Evolutionary conservation across 2,797 vertebrate genomes (phyloP).

Genomic region (Malacoctenus gilli): DNA sequence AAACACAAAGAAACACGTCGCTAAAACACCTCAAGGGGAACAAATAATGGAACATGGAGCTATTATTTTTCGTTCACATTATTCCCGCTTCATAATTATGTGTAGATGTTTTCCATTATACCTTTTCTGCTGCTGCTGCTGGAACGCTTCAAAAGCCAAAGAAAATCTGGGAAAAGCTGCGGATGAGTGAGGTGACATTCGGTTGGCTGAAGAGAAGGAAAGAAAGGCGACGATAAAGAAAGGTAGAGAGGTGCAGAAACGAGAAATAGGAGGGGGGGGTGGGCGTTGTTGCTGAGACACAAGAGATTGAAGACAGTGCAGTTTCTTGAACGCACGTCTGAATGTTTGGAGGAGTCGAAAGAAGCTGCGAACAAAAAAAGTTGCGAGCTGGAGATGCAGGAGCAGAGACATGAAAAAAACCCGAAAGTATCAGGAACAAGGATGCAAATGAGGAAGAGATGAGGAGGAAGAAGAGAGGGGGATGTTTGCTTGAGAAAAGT

Average conservation of each 20-base stretch:
- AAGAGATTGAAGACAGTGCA: constrained; percentile 42
- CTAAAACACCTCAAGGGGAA: not conserved
- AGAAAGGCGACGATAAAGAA: not conserved
- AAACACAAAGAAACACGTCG: not conserved
- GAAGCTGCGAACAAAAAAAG: constrained; percentile 55
- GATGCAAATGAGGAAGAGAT: constrained; percentile 68
- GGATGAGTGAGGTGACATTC: constrained; percentile 19
- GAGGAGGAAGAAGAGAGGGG: constrained; percentile 30
- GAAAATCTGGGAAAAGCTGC: constrained; percentile 5
- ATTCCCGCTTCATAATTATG: too few species aligned
- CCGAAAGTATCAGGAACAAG: constrained; percentile 41
- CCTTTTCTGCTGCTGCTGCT: not conserved
- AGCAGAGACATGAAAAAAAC: constrained; percentile 42
- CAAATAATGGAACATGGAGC: not conserved
- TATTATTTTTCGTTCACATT: not conserved
- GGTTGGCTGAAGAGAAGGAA: constrained; percentile 3
- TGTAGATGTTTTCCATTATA: constrained; percentile 7
- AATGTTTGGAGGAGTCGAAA: constrained; percentile 61
- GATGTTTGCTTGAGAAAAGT: constrained; percentile 70
- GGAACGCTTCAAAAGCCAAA: not conserved
- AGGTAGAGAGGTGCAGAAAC: constrained; percentile 15
- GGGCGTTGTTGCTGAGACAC: constrained; percentile 11
- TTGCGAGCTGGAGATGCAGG: constrained; percentile 56
- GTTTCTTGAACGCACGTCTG: constrained; percentile 23
- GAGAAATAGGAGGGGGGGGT: constrained; percentile 10